Evolutionary conservation across 2,888 invertebrate species (phyloP).

Genomic region (Idaea aversata): DNA sequence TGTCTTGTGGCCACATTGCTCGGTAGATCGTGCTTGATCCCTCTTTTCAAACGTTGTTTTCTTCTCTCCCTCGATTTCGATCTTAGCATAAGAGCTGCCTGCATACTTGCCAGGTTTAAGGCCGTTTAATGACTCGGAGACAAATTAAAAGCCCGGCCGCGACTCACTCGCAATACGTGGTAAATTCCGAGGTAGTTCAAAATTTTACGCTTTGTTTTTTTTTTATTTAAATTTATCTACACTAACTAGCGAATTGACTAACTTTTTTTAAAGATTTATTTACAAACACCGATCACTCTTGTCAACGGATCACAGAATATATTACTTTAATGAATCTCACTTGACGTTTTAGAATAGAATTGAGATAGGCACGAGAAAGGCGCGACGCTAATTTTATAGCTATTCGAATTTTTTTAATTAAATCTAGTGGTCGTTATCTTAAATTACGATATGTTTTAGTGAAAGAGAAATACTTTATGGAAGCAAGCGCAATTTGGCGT

Average conservation of each 20-base stretch:
- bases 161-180: conserved; percentile 20
- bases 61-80: conserved; percentile 92
- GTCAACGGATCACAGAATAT: conserved; percentile 66
- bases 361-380: conserved; percentile 76
- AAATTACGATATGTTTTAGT: conserved; percentile 72
- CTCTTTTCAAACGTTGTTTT: conserved; percentile 88
- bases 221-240: conserved; percentile 46
- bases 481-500: conserved; percentile 79
- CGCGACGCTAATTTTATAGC: conserved; percentile 64
- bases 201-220: conserved; percentile 21
- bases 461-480: conserved; percentile 68
- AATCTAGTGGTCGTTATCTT: conserved; percentile 59
- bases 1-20: conserved; percentile 93
- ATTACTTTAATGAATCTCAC: conserved; percentile 57
- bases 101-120: conserved; percentile 87
- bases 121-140: conserved; percentile 51
- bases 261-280: conserved; percentile 41
- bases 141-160: conserved; percentile 50
- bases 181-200: conserved; percentile 27
- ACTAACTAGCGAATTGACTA: conserved; percentile 48
- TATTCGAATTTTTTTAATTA: conserved; percentile 41
- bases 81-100: conserved; percentile 95
- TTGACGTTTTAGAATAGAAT: conserved; percentile 63
- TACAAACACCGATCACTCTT: conserved; percentile 62
- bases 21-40: conserved; percentile 88